Evolutionary conservation across 1,140 invertebrate species (phyloP), one percentile per base, ranked within the genome.

Genomic region (Heterodera carotae): DNA sequence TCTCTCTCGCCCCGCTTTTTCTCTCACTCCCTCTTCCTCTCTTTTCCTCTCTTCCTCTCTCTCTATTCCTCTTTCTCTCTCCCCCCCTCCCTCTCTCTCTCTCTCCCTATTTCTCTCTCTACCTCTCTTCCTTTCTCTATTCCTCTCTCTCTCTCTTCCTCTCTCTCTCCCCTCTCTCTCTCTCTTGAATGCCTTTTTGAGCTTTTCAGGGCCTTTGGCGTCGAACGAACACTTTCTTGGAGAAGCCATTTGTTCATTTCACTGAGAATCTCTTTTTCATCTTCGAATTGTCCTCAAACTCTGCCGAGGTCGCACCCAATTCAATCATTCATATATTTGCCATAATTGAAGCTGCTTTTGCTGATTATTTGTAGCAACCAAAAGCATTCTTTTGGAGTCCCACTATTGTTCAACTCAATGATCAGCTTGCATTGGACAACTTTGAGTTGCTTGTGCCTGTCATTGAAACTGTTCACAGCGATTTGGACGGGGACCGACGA

Each of bases 211-310:
- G 78, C 1, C 34, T 79, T 27, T 79, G 78, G 78, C 70, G 25
- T 39, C 59, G 59, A 5, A 81, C 78, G 8, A 80, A 75, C 69
- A 79, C 78, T 62, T 79, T 79, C 66, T 56, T 81, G 25, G 78
- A 79, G 39, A 75, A 79, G 29, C 77, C 78, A 10, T 48, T 33
- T 43, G 39, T 79, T 1, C 33, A 56, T 33, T 78, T 78, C 56
- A 43, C 6, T 34, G 53, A 73, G 33, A 18, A 69, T 7, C 29
- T 29, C 25, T 64, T 69, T 1, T 56, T 78, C 74, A 2, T 48
- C 10, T 64, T 74, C 4, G 72, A 74, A 36, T 29, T 33, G 5
- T 18, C 5, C 48, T 56, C 48, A 56, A 5, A 56, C 5, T 22
- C 12, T 15, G n/a, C n/a, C n/a, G 56, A 74, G 25, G 71, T 53